Base-by-base conservation (phyloP, 2,888 invertebrate species). In the Thera obeliscata region DNA sequence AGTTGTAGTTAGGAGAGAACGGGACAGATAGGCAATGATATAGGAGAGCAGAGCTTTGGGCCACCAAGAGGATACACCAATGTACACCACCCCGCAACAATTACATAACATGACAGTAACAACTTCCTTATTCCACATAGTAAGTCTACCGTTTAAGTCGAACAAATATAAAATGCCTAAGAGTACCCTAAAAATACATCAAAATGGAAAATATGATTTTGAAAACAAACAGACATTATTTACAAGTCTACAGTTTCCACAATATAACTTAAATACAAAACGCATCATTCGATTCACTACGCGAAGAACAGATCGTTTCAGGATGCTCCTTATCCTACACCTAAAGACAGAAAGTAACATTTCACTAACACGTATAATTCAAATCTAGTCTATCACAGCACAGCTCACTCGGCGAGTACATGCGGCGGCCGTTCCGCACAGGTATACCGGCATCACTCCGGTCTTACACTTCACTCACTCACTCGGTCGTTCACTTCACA, bases 341-440 rank as follows among this genome's bases (percentile, higher is more conserved):
- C 89, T 87, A 89, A 84, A 81, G 80, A 87, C 78, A 82, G 87
- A 81, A 81, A 82, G 71, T 79, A 80, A 81, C 78, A 78, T 80
- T 79, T 81, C 84, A 85, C 85, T 83, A 84, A 79, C 65, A 36
- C 75, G 77, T 81, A 79, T 89, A 86, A 89, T 90, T 86, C 88
- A 84, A 87, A 87, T 87, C 84, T 89, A 91, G 87, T 86, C 89
- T 92, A 91, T 91, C 92, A 93, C 93, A 93, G 91, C 89, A 93
- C 93, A 93, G 91, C 89, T 91, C 82, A 91, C 88, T 88, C 83
- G 85, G 82, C 67, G 84, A 43, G 87, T 84, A 85, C 81, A 70
- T 77, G 78, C 81, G 81, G 78, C 76, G 72, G 72, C 74, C 41
- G 71, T 76, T 69, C 69, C 71, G 66, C 64, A 64, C 70, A 78